phyloP scores from a whole-genome alignment of 2,888 invertebrate genomes.

The Stenchaetothrips biformis region DNA sequence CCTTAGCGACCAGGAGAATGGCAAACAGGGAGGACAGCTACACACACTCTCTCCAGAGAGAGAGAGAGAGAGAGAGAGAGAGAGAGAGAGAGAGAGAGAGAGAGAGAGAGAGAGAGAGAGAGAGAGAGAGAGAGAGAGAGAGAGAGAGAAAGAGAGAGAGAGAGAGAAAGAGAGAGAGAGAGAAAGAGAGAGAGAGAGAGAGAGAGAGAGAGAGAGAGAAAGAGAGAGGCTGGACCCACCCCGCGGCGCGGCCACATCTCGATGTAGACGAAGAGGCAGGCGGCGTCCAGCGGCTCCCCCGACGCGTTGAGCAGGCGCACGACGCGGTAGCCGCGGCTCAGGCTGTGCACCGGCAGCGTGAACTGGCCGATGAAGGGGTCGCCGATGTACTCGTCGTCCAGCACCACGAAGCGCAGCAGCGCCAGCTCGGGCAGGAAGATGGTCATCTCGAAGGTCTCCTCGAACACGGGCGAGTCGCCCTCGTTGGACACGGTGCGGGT shows the following conservation, averaged over 20 bases:
- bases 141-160: not conserved
- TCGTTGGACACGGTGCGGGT: slow-evolving; percentile 55
- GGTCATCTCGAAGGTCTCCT: slow-evolving; percentile 57
- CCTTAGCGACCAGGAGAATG: too few species aligned
- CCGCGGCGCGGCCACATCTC: slow-evolving; percentile 43
- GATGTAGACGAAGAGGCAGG: slow-evolving; percentile 54
- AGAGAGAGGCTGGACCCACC: not conserved
- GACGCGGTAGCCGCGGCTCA: slow-evolving; percentile 51
- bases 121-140: not conserved
- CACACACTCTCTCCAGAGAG: too few species aligned
- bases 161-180: slow-evolving; percentile 5
- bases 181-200: not conserved
- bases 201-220: not conserved
- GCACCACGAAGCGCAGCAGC: slow-evolving; percentile 53
- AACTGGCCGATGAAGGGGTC: slow-evolving; percentile 60
- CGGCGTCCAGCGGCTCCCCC: slow-evolving; percentile 51
- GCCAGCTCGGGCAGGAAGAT: slow-evolving; percentile 55
- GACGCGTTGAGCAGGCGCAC: slow-evolving; percentile 50
- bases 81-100: too few species aligned
- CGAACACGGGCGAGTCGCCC: slow-evolving; percentile 55
- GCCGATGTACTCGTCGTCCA: slow-evolving; percentile 52
- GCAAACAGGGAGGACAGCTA: too few species aligned
- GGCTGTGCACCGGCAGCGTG: slow-evolving; percentile 48
- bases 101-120: too few species aligned
- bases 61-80: too few species aligned